Conservation (phyloP, 2,888 invertebrate species). For the Nymphalis c-album region DNA sequence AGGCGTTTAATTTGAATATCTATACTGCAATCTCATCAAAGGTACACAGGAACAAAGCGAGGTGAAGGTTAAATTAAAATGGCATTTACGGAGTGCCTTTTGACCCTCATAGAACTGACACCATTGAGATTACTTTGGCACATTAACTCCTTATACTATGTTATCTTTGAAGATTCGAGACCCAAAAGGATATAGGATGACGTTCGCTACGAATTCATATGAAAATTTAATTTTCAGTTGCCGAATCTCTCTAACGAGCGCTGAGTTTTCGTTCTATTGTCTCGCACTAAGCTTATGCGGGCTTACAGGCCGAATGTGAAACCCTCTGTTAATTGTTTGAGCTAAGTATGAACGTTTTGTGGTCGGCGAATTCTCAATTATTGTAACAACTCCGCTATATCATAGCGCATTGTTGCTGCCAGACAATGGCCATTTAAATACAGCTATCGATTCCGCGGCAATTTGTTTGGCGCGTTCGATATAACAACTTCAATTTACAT, state of each 20-base stretch:
- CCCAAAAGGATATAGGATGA: slow-evolving; percentile 70
- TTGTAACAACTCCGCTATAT: slow-evolving; percentile 69
- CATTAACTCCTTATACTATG: slow-evolving; percentile 66
- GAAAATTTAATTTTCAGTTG: slow-evolving; percentile 78
- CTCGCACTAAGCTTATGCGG: slow-evolving; percentile 70
- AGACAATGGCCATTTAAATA: slow-evolving; percentile 52
- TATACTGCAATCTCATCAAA: slow-evolving; percentile 61
- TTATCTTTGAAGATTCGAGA: slow-evolving; percentile 66
- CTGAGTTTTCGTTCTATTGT: slow-evolving; percentile 72
- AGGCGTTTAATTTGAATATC: slow-evolving; percentile 70
- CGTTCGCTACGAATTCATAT: slow-evolving; percentile 69
- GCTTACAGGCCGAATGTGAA: slow-evolving; percentile 68
- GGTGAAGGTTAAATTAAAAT: slow-evolving; percentile 71
- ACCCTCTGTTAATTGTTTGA: slow-evolving; percentile 75
- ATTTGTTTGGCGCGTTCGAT: slow-evolving; percentile 45
- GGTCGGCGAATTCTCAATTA: slow-evolving; percentile 68
- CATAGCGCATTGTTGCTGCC: slow-evolving; percentile 63
- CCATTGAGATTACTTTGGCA: slow-evolving; percentile 63
- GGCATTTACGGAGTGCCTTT: slow-evolving; percentile 64
- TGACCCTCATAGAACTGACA: slow-evolving; percentile 69
- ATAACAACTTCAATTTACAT: not conserved
- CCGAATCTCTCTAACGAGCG: slow-evolving; percentile 70
- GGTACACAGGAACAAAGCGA: slow-evolving; percentile 59
- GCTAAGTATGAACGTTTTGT: slow-evolving; percentile 71
- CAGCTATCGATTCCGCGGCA: slow-evolving; percentile 38